Evolutionary conservation across 2,888 invertebrate species (phyloP).

Genomic region (Ichneumoninae sp.): DNA sequence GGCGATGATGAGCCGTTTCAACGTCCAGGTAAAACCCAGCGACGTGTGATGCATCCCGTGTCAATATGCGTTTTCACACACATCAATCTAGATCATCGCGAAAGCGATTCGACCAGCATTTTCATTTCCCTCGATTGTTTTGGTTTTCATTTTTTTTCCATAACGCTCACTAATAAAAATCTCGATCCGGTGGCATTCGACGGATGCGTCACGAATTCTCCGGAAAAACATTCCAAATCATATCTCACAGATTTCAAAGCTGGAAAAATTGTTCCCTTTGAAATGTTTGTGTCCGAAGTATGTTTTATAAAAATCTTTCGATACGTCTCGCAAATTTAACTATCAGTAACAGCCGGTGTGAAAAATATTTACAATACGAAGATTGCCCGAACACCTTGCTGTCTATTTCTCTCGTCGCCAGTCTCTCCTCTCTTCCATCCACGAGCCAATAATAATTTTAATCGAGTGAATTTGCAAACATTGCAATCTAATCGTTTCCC

Average conservation of each 20-base stretch:
- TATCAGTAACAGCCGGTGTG: too few species aligned
- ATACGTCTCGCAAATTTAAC: too few species aligned
- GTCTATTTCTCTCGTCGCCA: neutral
- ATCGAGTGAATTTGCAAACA: neutral
- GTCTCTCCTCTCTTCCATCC: neutral
- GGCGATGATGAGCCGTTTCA: constrained; percentile 76
- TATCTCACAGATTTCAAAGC: neutral
- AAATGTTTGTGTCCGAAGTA: neutral
- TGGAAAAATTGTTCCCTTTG: neutral
- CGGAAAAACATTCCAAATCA: neutral
- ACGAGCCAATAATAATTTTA: constrained; percentile 7
- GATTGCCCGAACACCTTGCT: neutral
- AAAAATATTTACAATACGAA: too few species aligned
- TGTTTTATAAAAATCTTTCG: neutral
- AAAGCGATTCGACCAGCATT: constrained; percentile 17
- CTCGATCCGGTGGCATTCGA: neutral
- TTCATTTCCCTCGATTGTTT: constrained; percentile 17
- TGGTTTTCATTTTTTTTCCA: neutral
- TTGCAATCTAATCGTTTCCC: constrained; percentile 19
- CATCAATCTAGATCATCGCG: constrained; percentile 30
- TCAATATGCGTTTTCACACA: constrained; percentile 14
- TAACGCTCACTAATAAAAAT: constrained; percentile 39
- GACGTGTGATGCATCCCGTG: neutral
- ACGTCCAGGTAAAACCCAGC: constrained; percentile 77
- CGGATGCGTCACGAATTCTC: neutral